Base-by-base conservation (phyloP, 2,888 invertebrate genomes). In the Noctua fimbriata region DNA sequence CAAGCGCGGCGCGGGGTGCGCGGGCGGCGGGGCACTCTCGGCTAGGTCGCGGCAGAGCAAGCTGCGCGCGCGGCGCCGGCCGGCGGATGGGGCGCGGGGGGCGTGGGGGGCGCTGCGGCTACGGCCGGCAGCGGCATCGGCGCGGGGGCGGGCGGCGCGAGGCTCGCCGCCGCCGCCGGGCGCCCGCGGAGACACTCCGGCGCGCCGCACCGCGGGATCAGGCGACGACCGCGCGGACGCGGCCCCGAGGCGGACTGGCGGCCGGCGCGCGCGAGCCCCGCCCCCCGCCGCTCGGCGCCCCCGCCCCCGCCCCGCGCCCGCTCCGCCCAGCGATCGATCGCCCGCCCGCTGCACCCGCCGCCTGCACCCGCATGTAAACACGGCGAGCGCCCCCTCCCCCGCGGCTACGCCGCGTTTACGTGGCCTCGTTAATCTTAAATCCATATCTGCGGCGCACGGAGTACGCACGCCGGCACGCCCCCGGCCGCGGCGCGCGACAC, bases 381-480 rank as follows among this genome's bases (percentile, higher is more conserved):
- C 97, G 97, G 91, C 92, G 90, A 89, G 98, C 96, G 98, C 98
- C 97, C 98, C 98, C 98, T 82, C 96, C 94, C 96, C 97, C 86
- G 89, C 96, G 97, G 84, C 90, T 83, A 87, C 87, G 85, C 82
- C 84, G 79, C 83, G 90, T 88, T 82, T 89, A 88, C 90, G 97
- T 97, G 97, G 90, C 94, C 94, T 93, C 93, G 94, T 94, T 94
- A 94, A 95, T 95, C 95, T 95, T 94, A 94, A 95, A 95, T 95
- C 95, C 95, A 95, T 95, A 95, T 94, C 95, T 91, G 93, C 92
- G 92, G 93, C 93, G 92, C 92, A 91, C 91, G 93, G 89, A 90
- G 89, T 88, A 86, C 88, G 90, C 91, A 88, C 91, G 89, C 87
- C 90, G 92, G 90, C 92, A 91, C 92, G 92, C 93, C 91, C 93